Evolutionary conservation across 2,797 vertebrate species (phyloP), one percentile per base, ranked within the genome.

Genomic region (Strix occidentalis): DNA sequence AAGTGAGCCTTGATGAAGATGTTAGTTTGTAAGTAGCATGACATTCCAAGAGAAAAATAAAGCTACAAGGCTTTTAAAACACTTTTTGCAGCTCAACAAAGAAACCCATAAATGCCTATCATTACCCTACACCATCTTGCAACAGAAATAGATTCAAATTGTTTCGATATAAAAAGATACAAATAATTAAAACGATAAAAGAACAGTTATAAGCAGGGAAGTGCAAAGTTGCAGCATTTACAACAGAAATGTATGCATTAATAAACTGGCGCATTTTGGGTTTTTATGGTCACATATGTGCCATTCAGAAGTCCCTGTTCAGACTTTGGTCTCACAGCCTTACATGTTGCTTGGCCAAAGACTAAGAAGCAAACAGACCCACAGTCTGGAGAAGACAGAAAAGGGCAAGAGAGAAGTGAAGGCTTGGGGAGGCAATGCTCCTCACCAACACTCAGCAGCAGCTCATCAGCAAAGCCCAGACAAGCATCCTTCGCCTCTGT

Each of bases 1-100:
- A 86, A 97, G 92, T 43, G 66, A 96, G 91, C 84, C 95, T 91
- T 88, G 61, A 91, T 93, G 57, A 90, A 95, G 82, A 95, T 48
- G 68, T 74, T 84, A 46, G 64, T 85, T 94, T 87, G 35, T 48
- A 94, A 95, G 87, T 60, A 78, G 54, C 43, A 41, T 43, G 79
- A 78, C 48, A 91, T 91, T 96, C 71, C 78, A 93, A 91, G 50
- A 85, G 87, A 94, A 94, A 93, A 97, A 95, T 56, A 86, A 94
- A 94, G 48, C 84, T 84, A 82, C 45, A 88, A 89, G 25, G 80
- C 93, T 96, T 93, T 93, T 71, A 93, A 90, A 94, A 94, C 48
- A 89, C 75, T 96, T 89, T 75, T 60, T 92, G 43, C 85, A 95
- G 74, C 85, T 93, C 64, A 80, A 93, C 74, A 90, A 95, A 95